These are phyloP conservation scores for Drosophila demipolita DNA, from an alignment of 2,888 invertebrate genomes.

Conservation along the genomic window DNA sequence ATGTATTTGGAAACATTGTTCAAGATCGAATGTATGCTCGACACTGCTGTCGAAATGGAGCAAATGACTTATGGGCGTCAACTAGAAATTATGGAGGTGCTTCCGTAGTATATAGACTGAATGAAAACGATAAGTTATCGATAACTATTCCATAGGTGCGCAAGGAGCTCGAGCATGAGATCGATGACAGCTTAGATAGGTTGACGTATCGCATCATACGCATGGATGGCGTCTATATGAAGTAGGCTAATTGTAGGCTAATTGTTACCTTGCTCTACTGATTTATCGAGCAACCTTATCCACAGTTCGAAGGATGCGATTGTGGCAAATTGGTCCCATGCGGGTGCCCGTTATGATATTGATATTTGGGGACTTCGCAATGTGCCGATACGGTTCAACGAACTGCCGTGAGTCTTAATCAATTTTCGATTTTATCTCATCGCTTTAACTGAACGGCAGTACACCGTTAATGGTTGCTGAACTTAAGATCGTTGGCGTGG, in stretches of 20 bases:
- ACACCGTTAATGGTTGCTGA: conserved; percentile 62
- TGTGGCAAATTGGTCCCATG: conserved; percentile 66
- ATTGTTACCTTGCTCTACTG: neutral
- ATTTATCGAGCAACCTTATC: neutral
- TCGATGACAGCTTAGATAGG: conserved; percentile 66
- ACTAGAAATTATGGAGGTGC: conserved; percentile 56
- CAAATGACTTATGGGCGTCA: conserved; percentile 8
- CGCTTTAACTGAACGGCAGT: conserved; percentile 40
- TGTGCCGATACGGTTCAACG: conserved; percentile 73
- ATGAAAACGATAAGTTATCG: neutral
- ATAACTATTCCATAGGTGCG: conserved; percentile 47
- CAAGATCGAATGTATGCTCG: conserved; percentile 60
- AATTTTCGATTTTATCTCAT: neutral
- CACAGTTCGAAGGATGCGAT: conserved; percentile 63
- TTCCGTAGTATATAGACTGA: neutral
- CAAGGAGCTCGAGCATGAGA: conserved; percentile 54
- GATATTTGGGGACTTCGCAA: conserved; percentile 81
- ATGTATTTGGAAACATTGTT: conserved; percentile 48
- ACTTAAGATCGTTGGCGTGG: conserved; percentile 40
- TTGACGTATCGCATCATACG: conserved; percentile 75
- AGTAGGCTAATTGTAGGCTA: conserved; percentile 70
- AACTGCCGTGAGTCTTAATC: conserved; percentile 61
- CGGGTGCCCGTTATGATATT: conserved; percentile 63
- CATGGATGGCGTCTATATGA: conserved; percentile 76
- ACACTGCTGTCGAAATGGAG: conserved; percentile 54